phyloP scores from a whole-genome alignment of 2,113 vertebrate species.

The Dasyurus viverrinus region DNA sequence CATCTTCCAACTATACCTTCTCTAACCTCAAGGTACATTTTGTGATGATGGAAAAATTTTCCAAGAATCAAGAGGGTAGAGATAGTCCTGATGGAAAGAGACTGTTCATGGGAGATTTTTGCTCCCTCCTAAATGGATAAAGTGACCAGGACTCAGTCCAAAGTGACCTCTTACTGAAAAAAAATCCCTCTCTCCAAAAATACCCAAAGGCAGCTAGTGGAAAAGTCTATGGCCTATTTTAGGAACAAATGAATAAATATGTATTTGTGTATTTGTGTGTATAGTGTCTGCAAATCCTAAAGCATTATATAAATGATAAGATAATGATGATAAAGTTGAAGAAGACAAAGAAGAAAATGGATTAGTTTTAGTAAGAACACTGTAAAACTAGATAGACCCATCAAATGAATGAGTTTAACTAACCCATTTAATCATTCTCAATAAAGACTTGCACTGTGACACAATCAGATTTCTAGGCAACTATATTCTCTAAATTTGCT shows the following conservation, averaged over 20 bases:
- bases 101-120: background rate
- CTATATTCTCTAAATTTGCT: background rate
- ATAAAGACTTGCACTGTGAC: background rate
- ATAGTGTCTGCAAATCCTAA: background rate
- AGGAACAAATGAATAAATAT: background rate
- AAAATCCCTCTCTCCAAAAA: background rate
- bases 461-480: background rate
- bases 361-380: background rate
- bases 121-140: background rate
- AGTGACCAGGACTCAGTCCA: background rate
- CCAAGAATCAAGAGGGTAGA: background rate
- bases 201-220: background rate
- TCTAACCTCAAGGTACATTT: background rate
- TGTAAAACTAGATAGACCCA: background rate
- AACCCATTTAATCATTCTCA: background rate
- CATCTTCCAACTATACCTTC: background rate
- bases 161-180: background rate
- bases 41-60: background rate
- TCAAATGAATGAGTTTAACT: background rate
- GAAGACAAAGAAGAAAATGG: background rate
- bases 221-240: background rate
- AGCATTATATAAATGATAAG: background rate
- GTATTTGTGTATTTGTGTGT: background rate
- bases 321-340: background rate
- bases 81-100: background rate